Conservation (phyloP, 2,797 vertebrate species). For the Phrynocephalus forsythii region DNA sequence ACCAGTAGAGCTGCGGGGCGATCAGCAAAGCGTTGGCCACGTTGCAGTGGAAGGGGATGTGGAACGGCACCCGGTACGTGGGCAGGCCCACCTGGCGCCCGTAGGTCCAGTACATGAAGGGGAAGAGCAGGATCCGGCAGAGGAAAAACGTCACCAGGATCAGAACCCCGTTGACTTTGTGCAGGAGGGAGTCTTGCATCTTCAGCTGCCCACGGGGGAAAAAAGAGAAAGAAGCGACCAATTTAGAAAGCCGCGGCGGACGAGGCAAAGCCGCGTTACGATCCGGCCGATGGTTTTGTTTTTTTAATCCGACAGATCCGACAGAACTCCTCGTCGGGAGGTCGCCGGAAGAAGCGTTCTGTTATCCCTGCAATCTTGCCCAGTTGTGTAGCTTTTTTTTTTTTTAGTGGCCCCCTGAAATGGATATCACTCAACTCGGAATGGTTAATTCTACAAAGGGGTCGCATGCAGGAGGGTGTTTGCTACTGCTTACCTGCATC, state of each 20-base stretch:
- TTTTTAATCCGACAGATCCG: no score
- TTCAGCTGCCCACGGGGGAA: slow-evolving; percentile 72
- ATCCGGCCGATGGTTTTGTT: no score
- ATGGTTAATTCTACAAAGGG: no score
- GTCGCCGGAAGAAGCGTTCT: no score
- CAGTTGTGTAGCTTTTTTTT: no score
- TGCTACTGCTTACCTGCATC: slow-evolving; percentile 85
- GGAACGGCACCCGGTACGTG: slow-evolving; percentile 87
- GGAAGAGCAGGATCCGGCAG: slow-evolving; percentile 95
- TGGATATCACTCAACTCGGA: no score
- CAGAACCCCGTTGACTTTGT: slow-evolving; percentile 92
- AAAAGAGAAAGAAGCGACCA: rapidly evolving
- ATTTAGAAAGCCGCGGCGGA: no score
- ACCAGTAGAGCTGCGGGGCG: slow-evolving; percentile 98
- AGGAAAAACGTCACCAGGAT: slow-evolving; percentile 91
- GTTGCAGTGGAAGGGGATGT: slow-evolving; percentile 89
- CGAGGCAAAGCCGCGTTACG: no score
- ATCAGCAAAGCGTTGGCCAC: slow-evolving; percentile 90
- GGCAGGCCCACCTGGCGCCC: slow-evolving; percentile 85
- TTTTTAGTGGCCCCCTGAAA: no score
- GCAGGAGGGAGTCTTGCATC: slow-evolving; percentile 90
- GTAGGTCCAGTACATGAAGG: slow-evolving; percentile 95
- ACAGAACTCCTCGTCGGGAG: no score
- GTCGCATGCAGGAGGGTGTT: no score
- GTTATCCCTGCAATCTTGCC: no score